Evolutionary conservation across 2,888 invertebrate genomes (phyloP).

Genomic region (Noctua pronuba): DNA sequence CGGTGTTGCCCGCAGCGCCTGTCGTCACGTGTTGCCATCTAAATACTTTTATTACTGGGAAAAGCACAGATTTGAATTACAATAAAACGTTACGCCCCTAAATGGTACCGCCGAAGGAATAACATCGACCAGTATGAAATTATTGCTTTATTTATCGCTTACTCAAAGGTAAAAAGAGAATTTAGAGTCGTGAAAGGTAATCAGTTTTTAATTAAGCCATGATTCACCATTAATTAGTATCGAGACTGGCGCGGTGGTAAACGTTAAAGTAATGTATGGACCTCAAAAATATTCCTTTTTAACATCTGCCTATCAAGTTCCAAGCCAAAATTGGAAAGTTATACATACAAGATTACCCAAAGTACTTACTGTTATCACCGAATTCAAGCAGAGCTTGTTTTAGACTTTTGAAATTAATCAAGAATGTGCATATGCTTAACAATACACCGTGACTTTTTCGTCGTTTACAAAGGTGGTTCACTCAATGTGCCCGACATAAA

Average conservation of each 20-base stretch:
- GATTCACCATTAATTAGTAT: slow-evolving; percentile 36
- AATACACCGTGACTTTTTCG: no score
- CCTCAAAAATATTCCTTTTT: not conserved
- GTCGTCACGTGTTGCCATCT: slow-evolving; percentile 88
- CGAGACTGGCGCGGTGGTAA: not conserved
- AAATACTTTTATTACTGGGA: slow-evolving; percentile 85
- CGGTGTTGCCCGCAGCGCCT: slow-evolving; percentile 84
- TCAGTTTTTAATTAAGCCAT: slow-evolving; percentile 45
- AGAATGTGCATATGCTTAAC: not conserved
- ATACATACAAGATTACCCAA: not conserved
- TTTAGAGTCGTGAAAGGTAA: slow-evolving; percentile 29
- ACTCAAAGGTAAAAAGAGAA: slow-evolving; percentile 25
- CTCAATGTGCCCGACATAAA: no score
- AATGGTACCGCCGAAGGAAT: slow-evolving; percentile 66
- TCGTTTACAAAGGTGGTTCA: no score
- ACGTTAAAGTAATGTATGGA: not conserved
- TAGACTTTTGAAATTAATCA: not conserved
- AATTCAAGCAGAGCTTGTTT: not conserved
- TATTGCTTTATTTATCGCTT: slow-evolving; percentile 61
- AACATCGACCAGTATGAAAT: slow-evolving; percentile 52
- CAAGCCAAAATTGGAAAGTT: not conserved
- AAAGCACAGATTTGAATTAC: slow-evolving; percentile 80
- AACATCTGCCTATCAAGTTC: not conserved
- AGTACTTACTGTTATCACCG: not conserved
- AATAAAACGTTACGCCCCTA: slow-evolving; percentile 80